Evolutionary conservation across 1,140 invertebrate species (phyloP).

Genomic region (Trichonephila inaurata): DNA sequence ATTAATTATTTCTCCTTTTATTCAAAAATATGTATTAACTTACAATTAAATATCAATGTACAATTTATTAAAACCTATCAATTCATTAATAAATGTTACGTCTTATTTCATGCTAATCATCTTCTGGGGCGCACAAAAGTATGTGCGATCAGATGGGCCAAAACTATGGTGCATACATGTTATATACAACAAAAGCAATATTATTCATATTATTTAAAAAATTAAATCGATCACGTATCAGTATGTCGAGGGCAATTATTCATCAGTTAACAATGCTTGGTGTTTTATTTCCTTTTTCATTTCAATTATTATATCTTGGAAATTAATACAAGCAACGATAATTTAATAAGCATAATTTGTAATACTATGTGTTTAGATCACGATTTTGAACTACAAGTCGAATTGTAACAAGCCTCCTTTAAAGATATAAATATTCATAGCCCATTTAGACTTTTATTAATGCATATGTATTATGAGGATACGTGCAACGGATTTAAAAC

Average conservation of each 20-base stretch:
- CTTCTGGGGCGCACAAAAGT: too few species aligned
- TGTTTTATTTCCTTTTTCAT: neutral
- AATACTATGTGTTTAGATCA: neutral
- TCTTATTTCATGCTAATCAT: too few species aligned
- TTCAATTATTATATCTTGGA: neutral
- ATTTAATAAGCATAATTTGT: neutral
- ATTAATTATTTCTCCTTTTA: too few species aligned
- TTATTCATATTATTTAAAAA: too few species aligned
- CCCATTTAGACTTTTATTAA: neutral
- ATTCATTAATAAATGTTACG: too few species aligned
- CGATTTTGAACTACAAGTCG: neutral
- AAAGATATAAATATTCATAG: slow-evolving; percentile 24
- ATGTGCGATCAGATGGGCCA: too few species aligned
- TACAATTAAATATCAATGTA: too few species aligned
- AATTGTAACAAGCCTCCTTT: neutral
- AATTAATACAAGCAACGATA: neutral
- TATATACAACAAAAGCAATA: too few species aligned
- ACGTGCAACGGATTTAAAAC: neutral
- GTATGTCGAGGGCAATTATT: neutral
- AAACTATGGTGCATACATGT: too few species aligned
- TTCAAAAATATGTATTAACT: too few species aligned
- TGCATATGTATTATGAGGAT: neutral
- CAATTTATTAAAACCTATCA: too few species aligned
- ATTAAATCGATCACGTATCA: neutral
- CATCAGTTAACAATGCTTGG: neutral